Conservation (phyloP, 2,113 vertebrate species). For the Syrrhaptes paradoxus region DNA sequence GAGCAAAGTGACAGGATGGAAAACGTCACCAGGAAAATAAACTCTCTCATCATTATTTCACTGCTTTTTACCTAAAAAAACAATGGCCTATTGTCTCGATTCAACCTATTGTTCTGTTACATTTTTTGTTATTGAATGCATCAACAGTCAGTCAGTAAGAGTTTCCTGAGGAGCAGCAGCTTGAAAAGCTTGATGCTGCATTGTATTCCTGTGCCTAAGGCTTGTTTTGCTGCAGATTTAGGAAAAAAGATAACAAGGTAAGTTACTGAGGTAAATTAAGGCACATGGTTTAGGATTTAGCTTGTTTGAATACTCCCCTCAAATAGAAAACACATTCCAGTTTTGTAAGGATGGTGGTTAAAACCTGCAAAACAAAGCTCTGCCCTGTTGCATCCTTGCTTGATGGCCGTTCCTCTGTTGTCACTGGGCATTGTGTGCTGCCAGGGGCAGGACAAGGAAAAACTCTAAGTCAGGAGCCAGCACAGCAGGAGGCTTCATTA, state of each 20-base stretch:
- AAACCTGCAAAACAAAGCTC: not conserved
- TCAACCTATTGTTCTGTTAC: slow-evolving; percentile 35
- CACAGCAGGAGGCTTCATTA: slow-evolving; percentile 37
- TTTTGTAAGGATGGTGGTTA: not conserved
- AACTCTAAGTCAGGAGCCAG: not conserved
- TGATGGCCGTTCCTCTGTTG: not conserved
- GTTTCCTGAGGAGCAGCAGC: slow-evolving; percentile 49
- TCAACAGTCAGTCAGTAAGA: not conserved
- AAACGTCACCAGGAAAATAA: slow-evolving; percentile 58
- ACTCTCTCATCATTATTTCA: slow-evolving; percentile 55
- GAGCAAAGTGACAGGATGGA: slow-evolving; percentile 29
- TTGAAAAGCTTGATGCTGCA: slow-evolving; percentile 17
- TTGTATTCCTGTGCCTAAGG: not conserved
- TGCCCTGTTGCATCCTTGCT: not conserved
- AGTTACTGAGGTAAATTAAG: not conserved
- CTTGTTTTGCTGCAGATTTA: slow-evolving; percentile 37
- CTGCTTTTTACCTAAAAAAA: slow-evolving; percentile 46
- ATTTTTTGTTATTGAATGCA: slow-evolving; percentile 44
- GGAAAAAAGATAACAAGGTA: not conserved
- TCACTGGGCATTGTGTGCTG: not conserved
- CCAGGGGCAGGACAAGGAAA: not conserved
- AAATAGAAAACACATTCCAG: not conserved
- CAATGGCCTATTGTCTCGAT: slow-evolving; percentile 59
- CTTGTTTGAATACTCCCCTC: not conserved
- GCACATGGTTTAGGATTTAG: not conserved